Base-by-base conservation (phyloP, 1,140 invertebrate species). In the Dryas iulia region DNA sequence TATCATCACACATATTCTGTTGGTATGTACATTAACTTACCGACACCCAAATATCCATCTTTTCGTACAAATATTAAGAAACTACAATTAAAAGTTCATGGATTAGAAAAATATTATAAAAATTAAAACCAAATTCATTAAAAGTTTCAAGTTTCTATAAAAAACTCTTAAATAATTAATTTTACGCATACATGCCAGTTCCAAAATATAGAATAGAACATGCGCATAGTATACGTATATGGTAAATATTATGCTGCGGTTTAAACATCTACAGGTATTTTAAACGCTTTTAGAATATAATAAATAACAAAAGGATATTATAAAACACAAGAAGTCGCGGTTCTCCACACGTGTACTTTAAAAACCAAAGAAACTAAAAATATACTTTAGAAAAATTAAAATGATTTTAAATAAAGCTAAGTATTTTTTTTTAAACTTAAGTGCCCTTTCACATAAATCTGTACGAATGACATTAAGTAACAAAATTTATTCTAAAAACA, bases 111-210 rank as follows among this genome's bases (percentile, higher is more conserved):
- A 64, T n/a, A 35, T 14, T 14, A 31, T 33, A 23, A 52, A 33
- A 23, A 66, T 25, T 58, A 35, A 53, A 30, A 66, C 30, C n/a
- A n/a, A 31, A 66, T 59, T 24, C 39, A 21, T 52, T 23, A 66
- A 66, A 66, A 59, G 52, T 59, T 66, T 35, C 30, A 59, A 59
- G 59, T 5, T 21, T 39, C 30, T 59, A 23, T 53, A 57, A 35
- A n/a, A 47, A 59, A 66, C 26, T 14, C n/a, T 12, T 12, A 10
- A 47, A 18, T 18, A 47, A 47, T 21, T 47, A 18, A 21, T 47
- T 47, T 47, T 21, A 47, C 14, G 39, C 21, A 10, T 47, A 47
- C 39, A 47, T 47, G 2, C 39, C 14, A 47, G 14, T 47, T 47
- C 7, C 21, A 47, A 47, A 11, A 47, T 14, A 14, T 2, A 4